Conservation (phyloP, 2,113 vertebrate genomes). For the Sula dactylatra region DNA sequence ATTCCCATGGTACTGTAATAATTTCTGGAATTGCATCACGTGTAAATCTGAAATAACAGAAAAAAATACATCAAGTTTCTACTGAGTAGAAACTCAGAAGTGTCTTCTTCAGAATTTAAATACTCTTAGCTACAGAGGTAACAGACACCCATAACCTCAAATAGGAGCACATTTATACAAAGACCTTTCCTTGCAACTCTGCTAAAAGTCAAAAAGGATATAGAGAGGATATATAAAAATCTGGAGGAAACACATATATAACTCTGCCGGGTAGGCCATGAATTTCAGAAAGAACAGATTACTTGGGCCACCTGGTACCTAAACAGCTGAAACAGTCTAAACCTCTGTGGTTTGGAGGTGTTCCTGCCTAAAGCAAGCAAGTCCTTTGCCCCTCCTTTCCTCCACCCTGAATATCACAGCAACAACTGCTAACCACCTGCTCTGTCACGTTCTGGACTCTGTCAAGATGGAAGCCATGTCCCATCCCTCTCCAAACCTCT, state of each 20-base stretch:
- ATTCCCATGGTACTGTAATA: neutral
- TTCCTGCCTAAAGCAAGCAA: neutral
- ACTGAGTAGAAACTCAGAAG: too few species aligned
- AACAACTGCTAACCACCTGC: neutral
- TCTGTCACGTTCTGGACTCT: neutral
- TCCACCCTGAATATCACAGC: neutral
- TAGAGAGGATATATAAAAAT: neutral
- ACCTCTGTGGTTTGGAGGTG: neutral
- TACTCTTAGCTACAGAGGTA: neutral
- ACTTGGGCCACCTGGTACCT: neutral
- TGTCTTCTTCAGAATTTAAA: neutral
- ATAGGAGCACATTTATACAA: neutral
- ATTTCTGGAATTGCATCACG: neutral
- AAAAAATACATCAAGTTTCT: neutral
- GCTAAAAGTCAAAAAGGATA: neutral
- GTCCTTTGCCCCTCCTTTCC: neutral
- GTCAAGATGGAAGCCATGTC: neutral
- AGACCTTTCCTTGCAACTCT: neutral
- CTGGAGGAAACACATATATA: neutral
- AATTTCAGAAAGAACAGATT: neutral
- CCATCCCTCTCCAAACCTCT: neutral
- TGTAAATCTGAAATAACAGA: neutral
- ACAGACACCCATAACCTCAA: neutral
- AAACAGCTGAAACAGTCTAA: neutral
- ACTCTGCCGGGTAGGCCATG: neutral